phyloP scores from a whole-genome alignment of 2,797 vertebrate genomes.

The Prionace glauca region DNA sequence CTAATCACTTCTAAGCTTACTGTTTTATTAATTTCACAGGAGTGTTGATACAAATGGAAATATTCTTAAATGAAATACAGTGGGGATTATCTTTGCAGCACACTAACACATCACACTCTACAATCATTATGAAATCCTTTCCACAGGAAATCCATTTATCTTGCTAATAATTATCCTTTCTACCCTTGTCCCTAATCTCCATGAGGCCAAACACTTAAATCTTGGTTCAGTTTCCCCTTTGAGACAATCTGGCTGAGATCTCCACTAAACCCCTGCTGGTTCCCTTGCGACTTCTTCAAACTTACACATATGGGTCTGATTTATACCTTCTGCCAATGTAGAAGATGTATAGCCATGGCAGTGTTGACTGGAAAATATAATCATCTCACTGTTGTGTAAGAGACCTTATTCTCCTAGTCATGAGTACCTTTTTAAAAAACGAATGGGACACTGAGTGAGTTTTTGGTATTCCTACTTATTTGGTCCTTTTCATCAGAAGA shows the following conservation, averaged over 20 bases:
- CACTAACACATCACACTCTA: neutral
- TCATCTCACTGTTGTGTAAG: neutral
- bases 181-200: neutral
- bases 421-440: neutral
- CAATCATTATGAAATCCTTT: slow-evolving; percentile 3
- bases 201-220: neutral
- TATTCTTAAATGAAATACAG: slow-evolving; percentile 1
- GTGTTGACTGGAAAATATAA: neutral
- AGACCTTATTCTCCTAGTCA: neutral
- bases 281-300: neutral
- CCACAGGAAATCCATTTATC: neutral
- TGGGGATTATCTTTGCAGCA: neutral
- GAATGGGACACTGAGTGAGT: neutral
- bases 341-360: neutral
- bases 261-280: neutral
- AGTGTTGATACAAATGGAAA: slow-evolving; percentile 12
- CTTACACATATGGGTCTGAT: neutral
- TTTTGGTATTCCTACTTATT: neutral
- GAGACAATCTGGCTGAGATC: neutral
- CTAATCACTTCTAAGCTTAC: neutral
- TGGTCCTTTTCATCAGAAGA: neutral
- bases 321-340: neutral
- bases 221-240: neutral
- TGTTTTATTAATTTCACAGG: slow-evolving; percentile 33
- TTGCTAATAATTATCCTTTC: slow-evolving; percentile 12